Base-by-base conservation (phyloP, 2,797 vertebrate genomes). In the Mus spretus region DNA sequence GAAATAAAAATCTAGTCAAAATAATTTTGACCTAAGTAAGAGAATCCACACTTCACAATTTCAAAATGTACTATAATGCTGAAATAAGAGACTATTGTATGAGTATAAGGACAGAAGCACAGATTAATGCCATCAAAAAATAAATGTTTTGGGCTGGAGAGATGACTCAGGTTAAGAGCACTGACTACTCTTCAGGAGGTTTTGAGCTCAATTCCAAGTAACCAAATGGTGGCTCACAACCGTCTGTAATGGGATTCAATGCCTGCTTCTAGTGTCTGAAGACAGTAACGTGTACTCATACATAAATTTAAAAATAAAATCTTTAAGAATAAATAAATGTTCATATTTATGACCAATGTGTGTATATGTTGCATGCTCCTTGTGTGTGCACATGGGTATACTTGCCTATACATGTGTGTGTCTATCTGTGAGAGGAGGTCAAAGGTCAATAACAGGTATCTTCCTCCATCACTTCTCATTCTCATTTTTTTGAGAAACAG, bases 41-140 rank as follows among this genome's bases (percentile, higher is more conserved):
- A 86, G 40, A 59, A 90, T 15, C 57, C 31, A 22, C 34, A 75
- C 5, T 67, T 61, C 34, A 53, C 26, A 11, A 72, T 50, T 89
- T 90, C 72, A 80, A 90, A 96, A 89, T 85, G 80, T 83, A 81
- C 13, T 50, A 70, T 20, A 91, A 94, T 63, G 26, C 20, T 87
- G 89, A 37, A 92, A 57, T 82, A 87, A 83, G 44, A 84, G 31
- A 75, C n/a, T 59, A 22, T 40, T 17, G n/a, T 72, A 20, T 6
- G 55, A 34, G n/a, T 47, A 26, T 88, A 47, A 89, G 26, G n/a
- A 44, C 67, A 74, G 86, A 75, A 75, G 20, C 1, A 88, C 1
- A 57, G 24, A 82, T 88, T 37, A 84, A 89, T 34, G 20, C 26
- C 61, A 86, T 67, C 44, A 47, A 47, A 47, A 47, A 47, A 47